Evolutionary conservation across 2,113 vertebrate species (phyloP).

Genomic region (Peromyscus californicus): DNA sequence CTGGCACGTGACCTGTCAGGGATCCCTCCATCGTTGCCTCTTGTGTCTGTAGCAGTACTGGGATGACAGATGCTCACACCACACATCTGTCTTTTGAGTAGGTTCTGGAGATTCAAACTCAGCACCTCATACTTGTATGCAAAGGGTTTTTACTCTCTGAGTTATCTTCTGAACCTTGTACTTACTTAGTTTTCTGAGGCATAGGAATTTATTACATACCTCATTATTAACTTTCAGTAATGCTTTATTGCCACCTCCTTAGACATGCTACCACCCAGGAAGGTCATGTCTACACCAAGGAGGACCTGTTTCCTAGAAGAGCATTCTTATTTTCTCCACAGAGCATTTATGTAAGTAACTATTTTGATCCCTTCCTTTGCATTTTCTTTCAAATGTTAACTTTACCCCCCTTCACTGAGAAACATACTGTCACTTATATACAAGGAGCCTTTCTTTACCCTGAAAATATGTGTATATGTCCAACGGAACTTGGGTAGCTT

Average conservation of each 20-base stretch:
- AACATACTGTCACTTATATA: slow-evolving; percentile 9
- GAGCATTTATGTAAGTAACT: slow-evolving; percentile 46
- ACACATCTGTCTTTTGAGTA: not conserved
- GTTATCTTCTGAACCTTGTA: not conserved
- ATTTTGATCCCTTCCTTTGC: slow-evolving; percentile 23
- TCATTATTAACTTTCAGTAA: not conserved
- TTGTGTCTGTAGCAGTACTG: not conserved
- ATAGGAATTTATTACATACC: not conserved
- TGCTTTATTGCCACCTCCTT: not conserved
- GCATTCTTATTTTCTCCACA: slow-evolving; percentile 11
- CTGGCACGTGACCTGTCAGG: not conserved
- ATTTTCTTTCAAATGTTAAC: slow-evolving; percentile 50
- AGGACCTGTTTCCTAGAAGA: not conserved
- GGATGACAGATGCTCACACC: not conserved
- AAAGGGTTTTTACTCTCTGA: not conserved
- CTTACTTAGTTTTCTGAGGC: not conserved
- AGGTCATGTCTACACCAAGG: not conserved
- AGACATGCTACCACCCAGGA: not conserved
- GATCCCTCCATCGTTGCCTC: not conserved
- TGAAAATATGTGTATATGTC: not conserved
- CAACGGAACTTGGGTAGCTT: not conserved
- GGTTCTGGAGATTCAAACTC: not conserved
- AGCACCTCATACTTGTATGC: not conserved
- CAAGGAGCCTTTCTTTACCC: slow-evolving; percentile 36
- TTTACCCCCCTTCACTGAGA: slow-evolving; percentile 29